These are phyloP conservation scores for Chrysomela aeneicollis DNA, from an alignment of 2,888 invertebrate genomes.

Conservation along the genomic window DNA sequence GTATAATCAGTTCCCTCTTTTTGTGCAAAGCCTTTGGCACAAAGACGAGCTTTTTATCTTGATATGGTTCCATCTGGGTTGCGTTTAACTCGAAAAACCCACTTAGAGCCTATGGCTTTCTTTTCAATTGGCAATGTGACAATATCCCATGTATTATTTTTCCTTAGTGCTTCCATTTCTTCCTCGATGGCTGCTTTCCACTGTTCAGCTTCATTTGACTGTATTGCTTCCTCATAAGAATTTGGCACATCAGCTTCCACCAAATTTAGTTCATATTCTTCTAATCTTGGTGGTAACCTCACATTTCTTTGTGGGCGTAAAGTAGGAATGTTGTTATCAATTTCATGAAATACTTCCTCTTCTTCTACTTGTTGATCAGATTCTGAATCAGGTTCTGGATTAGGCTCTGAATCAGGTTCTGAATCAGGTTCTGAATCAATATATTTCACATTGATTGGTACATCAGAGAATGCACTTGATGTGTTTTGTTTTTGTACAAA, in stretches of 20 bases:
- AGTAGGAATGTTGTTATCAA: no score
- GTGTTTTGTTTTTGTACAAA: background rate
- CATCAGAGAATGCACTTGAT: background rate
- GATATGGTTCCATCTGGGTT: constrained; percentile 4
- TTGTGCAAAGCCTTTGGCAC: constrained; percentile 14
- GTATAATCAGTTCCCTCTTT: constrained; percentile 12
- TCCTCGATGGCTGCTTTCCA: constrained; percentile 14
- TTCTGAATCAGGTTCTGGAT: background rate
- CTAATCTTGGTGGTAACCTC: no score
- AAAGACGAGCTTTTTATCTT: constrained; percentile 18
- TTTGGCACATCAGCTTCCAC: constrained; percentile 5
- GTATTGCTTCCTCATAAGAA: constrained; percentile 3
- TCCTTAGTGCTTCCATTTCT: constrained; percentile 3
- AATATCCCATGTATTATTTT: constrained; percentile 12
- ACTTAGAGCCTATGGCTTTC: background rate
- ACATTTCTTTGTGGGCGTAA: background rate
- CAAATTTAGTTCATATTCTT: background rate
- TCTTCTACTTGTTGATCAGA: background rate
- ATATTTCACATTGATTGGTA: background rate
- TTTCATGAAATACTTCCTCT: constrained; percentile 5
- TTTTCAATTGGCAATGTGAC: background rate
- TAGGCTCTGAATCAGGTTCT: background rate
- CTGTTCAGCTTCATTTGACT: background rate
- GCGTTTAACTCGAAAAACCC: constrained; percentile 18
- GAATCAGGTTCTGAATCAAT: no score